Conservation (phyloP, 2,113 vertebrate genomes). For the Dissostichus mawsoni region DNA sequence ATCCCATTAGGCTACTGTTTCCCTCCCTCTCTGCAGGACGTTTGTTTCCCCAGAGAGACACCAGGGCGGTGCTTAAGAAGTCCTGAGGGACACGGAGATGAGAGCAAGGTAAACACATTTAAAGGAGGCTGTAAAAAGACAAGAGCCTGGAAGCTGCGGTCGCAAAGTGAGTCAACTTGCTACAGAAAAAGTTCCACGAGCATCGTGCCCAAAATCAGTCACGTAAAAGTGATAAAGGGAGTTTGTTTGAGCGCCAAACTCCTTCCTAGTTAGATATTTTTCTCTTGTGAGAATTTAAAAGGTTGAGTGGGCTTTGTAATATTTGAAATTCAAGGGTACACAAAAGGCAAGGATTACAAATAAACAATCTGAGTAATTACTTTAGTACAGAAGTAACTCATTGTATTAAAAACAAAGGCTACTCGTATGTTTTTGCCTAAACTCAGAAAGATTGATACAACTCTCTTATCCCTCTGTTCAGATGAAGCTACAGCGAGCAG, state of each 20-base stretch:
- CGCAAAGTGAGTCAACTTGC: constrained; percentile 34
- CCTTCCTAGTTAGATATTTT: background rate
- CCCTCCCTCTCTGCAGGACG: constrained; percentile 27
- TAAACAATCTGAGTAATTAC: too few relatives aligned
- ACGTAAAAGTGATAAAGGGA: background rate
- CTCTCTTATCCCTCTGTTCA: background rate
- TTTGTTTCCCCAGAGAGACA: constrained; percentile 42
- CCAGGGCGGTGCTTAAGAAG: constrained; percentile 35
- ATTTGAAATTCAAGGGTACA: background rate
- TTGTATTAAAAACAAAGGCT: background rate
- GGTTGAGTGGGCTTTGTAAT: background rate
- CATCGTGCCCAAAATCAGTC: background rate
- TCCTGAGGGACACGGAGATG: constrained; percentile 53
- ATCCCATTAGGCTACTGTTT: constrained; percentile 41
- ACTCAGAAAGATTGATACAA: background rate
- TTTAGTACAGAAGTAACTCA: too few relatives aligned
- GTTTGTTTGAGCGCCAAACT: background rate
- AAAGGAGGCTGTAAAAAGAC: constrained; percentile 40
- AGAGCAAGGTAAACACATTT: constrained; percentile 61
- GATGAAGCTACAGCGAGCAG: background rate
- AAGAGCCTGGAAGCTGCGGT: constrained; percentile 43
- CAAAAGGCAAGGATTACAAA: background rate
- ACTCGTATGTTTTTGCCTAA: background rate
- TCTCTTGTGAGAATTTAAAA: background rate
- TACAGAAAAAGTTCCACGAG: constrained; percentile 24